phyloP scores from a whole-genome alignment of 2,888 invertebrate genomes.

The Phaedon cochleariae region DNA sequence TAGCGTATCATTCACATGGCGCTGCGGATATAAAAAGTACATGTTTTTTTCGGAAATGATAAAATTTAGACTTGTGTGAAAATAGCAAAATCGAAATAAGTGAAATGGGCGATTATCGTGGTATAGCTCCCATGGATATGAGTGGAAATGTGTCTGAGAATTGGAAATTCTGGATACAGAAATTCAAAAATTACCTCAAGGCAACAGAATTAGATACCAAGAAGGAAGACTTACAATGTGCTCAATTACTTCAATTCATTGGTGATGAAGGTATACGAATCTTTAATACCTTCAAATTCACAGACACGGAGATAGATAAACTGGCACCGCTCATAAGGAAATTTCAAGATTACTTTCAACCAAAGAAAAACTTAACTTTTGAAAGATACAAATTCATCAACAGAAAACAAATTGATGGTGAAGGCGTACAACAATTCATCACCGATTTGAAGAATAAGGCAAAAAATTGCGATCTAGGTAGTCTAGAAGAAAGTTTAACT shows the following conservation, averaged over 20 bases:
- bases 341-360: too few species aligned
- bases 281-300: neutral
- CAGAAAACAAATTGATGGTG: neutral
- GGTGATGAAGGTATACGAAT: neutral
- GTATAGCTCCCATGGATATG: neutral
- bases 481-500: slow-evolving; percentile 1
- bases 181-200: too few species aligned
- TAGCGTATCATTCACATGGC: too few species aligned
- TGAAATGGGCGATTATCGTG: neutral
- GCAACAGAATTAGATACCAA: too few species aligned
- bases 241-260: neutral
- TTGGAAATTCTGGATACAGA: too few species aligned
- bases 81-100: too few species aligned
- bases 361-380: neutral
- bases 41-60: too few species aligned
- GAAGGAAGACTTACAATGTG: too few species aligned
- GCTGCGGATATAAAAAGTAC: too few species aligned
- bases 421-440: neutral
- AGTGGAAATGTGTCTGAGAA: too few species aligned
- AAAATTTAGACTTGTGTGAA: too few species aligned
- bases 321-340: neutral
- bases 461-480: neutral
- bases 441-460: neutral
- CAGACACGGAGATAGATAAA: neutral
- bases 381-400: neutral